Percentiles rank a stretch among this genome's conserved stretches.
These are phyloP conservation scores for Andrena chrysosceles DNA, from an alignment of 2,888 invertebrate species.

Conservation along the genomic window DNA sequence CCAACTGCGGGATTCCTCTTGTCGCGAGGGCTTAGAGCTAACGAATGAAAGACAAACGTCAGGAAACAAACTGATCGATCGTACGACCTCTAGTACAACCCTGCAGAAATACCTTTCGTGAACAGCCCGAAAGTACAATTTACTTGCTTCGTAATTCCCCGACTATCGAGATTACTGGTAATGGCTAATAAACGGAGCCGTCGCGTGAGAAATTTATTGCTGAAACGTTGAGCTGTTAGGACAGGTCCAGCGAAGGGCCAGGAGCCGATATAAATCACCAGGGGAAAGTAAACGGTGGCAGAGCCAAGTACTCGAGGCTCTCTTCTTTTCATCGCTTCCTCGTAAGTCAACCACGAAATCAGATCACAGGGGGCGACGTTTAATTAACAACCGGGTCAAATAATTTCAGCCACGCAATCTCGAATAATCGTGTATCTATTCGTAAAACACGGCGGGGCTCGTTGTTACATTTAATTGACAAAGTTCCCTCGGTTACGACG, in stretches of 20 bases:
- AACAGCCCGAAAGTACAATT: background rate
- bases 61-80: background rate
- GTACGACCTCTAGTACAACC: too few species aligned
- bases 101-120: background rate
- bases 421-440: constrained; percentile 12
- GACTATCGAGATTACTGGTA: constrained; percentile 16
- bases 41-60: background rate
- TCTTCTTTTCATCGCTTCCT: background rate
- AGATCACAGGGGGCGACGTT: background rate
- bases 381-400: constrained; percentile 9
- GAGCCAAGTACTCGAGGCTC: background rate
- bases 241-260: background rate
- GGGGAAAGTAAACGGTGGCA: background rate
- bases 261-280: constrained; percentile 1
- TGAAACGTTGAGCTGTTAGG: background rate
- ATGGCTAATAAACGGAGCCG: constrained; percentile 27
- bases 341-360: background rate
- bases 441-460: background rate
- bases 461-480: constrained; percentile 40
- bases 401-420: background rate
- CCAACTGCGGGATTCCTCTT: constrained; percentile 14
- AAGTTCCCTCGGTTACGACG: background rate
- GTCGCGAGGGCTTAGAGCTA: background rate
- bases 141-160: background rate
- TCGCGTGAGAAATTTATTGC: constrained; percentile 23